Base-by-base conservation (phyloP, 2,888 invertebrate genomes). In the Cerceris ruficornis region DNA sequence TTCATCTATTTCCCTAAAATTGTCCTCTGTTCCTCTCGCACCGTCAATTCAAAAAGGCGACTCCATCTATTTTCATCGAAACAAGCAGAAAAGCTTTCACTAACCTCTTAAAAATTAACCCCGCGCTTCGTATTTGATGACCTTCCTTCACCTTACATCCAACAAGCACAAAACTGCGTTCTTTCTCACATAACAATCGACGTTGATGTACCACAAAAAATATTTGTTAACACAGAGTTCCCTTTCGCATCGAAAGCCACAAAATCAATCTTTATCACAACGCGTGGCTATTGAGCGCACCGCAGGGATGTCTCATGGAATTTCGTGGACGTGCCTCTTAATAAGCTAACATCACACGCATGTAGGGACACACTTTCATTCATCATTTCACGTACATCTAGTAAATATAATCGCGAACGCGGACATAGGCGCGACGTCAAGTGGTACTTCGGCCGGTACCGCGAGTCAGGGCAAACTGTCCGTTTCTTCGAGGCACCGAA, bases 401-500 rank as follows among this genome's bases (percentile, higher is more conserved):
- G 28, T 28, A 41, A 7, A 41, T 59, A 13, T 6, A 59, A 59
- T 11, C 42, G 42, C 39, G 42, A 59, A 7, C 42, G 41, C 39
- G 43, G 59, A 28, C 6, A 41, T 41, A 7, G n/a, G 42, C 59
- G 42, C 59, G 41, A 59, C 9, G 41, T 13, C 43, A 59, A 14
- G 59, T 42, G 41, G 14, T 42, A 59, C 59, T 59, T 59, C 77
- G 70, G 79, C 87, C 88, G 86, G 86, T 85, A 80, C 87, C 89
- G 90, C 90, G 90, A 89, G 90, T 89, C 89, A 87, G 88, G 86
- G 89, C 91, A 88, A 89, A 91, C 91, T 91, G 91, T 84, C 87
- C 84, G 83, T 81, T 59, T 73, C 73, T 81, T 73, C 57, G 76
- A 78, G 73, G 68, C 72, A 73, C 58, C 58, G 60, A 62, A 17